phyloP scores from a whole-genome alignment of 2,113 vertebrate species.

The Mellivora capensis region DNA sequence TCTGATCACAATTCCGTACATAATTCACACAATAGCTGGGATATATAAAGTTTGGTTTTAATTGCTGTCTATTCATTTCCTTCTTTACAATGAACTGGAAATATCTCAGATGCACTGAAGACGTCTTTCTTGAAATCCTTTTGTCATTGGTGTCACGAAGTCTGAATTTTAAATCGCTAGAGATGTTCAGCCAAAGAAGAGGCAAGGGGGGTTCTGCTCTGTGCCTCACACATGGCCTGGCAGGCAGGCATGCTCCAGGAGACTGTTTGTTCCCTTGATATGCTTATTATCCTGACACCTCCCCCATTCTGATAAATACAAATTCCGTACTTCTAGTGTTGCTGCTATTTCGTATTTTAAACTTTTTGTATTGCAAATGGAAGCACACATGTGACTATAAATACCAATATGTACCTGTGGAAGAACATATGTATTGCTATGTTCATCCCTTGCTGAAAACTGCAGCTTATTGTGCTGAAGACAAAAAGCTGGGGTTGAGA shows the following conservation, averaged over 20 bases:
- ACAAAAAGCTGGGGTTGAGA: background rate
- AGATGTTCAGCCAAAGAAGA: slow-evolving; percentile 66
- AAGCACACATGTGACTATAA: background rate
- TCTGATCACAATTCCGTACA: background rate
- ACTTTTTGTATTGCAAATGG: slow-evolving; percentile 50
- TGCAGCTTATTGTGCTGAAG: background rate
- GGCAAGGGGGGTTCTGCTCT: slow-evolving; percentile 45
- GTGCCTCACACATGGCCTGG: slow-evolving; percentile 50
- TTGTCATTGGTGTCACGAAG: slow-evolving; percentile 64
- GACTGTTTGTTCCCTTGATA: slow-evolving; percentile 49
- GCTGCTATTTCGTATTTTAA: slow-evolving; percentile 24
- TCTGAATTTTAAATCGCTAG: slow-evolving; percentile 66
- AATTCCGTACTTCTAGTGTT: slow-evolving; percentile 48
- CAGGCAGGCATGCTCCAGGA: slow-evolving; percentile 51
- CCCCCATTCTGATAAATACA: slow-evolving; percentile 58
- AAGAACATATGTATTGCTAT: background rate
- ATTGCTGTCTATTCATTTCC: slow-evolving; percentile 67
- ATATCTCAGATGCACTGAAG: slow-evolving; percentile 52
- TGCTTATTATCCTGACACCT: slow-evolving; percentile 65
- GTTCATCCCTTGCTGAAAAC: background rate
- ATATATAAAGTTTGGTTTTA: slow-evolving; percentile 61
- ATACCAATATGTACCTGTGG: background rate
- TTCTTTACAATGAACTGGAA: slow-evolving; percentile 62
- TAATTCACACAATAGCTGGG: slow-evolving; percentile 25
- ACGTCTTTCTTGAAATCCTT: slow-evolving; percentile 49